phyloP scores from a whole-genome alignment of 2,797 vertebrate species.

The Anguilla anguilla region DNA sequence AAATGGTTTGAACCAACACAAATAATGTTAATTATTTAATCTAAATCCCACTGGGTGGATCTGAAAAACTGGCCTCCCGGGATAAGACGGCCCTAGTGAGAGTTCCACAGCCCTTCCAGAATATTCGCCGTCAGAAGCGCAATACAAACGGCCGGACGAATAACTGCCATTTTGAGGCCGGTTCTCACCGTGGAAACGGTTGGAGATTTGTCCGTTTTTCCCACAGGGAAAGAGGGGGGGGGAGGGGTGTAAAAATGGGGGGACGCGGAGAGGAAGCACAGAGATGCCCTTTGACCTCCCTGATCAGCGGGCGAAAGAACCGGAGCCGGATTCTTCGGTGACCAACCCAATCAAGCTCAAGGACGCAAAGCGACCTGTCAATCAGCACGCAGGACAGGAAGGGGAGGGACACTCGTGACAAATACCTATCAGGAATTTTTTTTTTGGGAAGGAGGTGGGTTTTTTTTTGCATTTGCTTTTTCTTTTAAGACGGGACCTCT shows the following conservation, averaged over 20 bases:
- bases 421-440: not conserved
- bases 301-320: not conserved
- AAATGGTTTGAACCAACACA: not conserved
- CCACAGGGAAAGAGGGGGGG: not conserved
- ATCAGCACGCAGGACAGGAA: not conserved
- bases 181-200: not conserved
- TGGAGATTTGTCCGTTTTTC: not conserved
- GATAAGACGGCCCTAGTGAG: not conserved
- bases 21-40: not conserved
- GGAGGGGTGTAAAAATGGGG: not conserved
- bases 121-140: not conserved
- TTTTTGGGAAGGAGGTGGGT: no score
- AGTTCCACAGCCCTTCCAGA: not conserved
- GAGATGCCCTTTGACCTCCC: not conserved
- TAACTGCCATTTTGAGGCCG: not conserved
- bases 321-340: not conserved
- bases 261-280: not conserved
- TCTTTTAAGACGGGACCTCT: not conserved
- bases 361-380: not conserved
- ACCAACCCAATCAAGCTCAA: constrained; percentile 2
- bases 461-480: not conserved
- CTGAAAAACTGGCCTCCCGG: not conserved
- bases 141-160: not conserved
- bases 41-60: not conserved
- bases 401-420: not conserved